Conservation (phyloP, 30 jellyfish, hydroid and myxozoan species). For the Pseudorhiza aurosa region DNA sequence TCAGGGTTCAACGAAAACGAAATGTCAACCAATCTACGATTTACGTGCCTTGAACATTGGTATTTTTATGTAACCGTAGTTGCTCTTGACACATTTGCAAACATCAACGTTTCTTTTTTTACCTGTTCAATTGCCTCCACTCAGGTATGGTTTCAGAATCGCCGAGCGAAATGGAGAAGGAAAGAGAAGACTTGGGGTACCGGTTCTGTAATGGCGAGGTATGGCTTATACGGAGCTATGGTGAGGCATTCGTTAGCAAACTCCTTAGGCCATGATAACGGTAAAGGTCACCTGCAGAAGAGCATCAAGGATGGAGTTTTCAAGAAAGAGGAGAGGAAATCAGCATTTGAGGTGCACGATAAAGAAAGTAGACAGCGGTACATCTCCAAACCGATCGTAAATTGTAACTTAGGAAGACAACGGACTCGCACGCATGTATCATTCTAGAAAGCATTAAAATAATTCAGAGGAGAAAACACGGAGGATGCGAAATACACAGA, state of each 20-base stretch:
- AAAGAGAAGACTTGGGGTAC: slow-evolving; percentile 98
- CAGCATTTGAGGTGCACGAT: slow-evolving; percentile 11
- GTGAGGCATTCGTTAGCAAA: slow-evolving; percentile 87
- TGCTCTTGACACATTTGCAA: no score
- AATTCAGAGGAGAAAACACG: no score
- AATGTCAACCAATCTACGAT: no score
- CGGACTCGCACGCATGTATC: not conserved
- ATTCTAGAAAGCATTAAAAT: slow-evolving; percentile 4
- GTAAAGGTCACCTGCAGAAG: slow-evolving; percentile 19
- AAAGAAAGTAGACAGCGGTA: not conserved
- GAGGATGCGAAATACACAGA: no score
- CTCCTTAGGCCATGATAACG: slow-evolving; percentile 39
- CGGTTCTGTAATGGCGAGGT: slow-evolving; percentile 96
- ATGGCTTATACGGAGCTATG: slow-evolving; percentile 98
- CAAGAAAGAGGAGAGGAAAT: not conserved
- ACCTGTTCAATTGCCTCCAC: no score
- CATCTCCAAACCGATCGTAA: not conserved
- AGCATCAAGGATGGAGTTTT: slow-evolving; percentile 6
- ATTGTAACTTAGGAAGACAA: slow-evolving; percentile 3
- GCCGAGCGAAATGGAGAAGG: slow-evolving; percentile 98
- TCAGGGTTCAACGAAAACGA: no score
- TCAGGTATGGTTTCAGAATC: slow-evolving; percentile 98
- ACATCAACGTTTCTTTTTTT: no score
- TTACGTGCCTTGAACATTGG: no score
- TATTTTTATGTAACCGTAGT: no score